phyloP scores from a whole-genome alignment of 1,140 invertebrate species.

The Cydia splendana region DNA sequence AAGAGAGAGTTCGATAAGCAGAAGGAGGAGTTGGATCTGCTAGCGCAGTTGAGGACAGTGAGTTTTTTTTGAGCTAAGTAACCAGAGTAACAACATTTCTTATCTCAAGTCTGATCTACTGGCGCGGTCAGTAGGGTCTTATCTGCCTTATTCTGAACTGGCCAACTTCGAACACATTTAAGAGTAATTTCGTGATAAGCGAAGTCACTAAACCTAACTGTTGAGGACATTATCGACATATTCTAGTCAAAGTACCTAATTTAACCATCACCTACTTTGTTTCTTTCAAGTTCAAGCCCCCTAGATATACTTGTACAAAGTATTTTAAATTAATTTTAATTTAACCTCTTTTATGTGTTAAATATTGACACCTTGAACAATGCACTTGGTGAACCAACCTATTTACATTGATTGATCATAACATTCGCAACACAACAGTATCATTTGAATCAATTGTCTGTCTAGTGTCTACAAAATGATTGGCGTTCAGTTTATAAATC shows the following conservation, averaged over 20 bases:
- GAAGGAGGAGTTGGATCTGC: conserved; percentile 92
- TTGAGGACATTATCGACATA: too few species aligned
- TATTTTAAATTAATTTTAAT: too few species aligned
- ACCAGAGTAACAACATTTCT: neutral
- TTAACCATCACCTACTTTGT: too few species aligned
- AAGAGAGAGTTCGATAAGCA: conserved; percentile 94
- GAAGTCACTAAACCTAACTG: too few species aligned
- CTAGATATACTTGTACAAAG: too few species aligned
- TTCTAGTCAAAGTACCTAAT: too few species aligned
- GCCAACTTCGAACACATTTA: too few species aligned
- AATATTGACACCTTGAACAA: neutral
- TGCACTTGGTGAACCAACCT: neutral
- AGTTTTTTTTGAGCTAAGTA: conserved; percentile 49
- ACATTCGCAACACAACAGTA: conserved; percentile 8
- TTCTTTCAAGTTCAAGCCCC: too few species aligned
- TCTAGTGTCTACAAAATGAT: neutral
- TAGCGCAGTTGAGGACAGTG: conserved; percentile 91
- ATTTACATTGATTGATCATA: conserved; percentile 4
- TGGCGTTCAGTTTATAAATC: neutral
- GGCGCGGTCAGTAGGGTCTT: too few species aligned
- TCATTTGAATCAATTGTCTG: conserved; percentile 19
- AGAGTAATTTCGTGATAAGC: too few species aligned
- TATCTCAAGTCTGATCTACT: too few species aligned
- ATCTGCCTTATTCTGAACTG: neutral
- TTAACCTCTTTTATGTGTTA: too few species aligned